Base-by-base conservation (phyloP, 92 coral and sea anemone genomes). In the Galaxea fascicularis region DNA sequence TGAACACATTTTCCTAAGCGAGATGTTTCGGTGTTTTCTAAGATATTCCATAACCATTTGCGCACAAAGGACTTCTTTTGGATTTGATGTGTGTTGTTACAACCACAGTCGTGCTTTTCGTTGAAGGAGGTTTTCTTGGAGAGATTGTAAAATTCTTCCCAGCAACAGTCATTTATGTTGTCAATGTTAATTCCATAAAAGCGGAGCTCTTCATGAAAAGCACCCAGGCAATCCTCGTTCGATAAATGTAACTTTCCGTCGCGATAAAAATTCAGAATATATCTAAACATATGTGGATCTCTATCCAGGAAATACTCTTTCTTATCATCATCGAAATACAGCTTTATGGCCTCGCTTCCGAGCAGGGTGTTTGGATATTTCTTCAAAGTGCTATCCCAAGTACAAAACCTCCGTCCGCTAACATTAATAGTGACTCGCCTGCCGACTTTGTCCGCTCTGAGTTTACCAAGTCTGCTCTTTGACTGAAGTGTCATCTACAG, bases 231-330 rank as follows among this genome's bases (percentile, higher is more conserved):
- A 39, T 94, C 98, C 31, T 95, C 99, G 56, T 86, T 65, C 29
- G 95, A 96, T 21, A 93, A 84, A 70, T 96, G 99, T 13, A 96
- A 74, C 84, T 94, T 96, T 20, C 99, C 99, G 4, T 91, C 92
- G 76, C 93, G 93, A 82, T 96, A 96, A 73, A 90, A 96, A 31
- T 95, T 93, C n/a, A 96, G 83, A 46, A 96, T 95, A 80, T 96
- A 96, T 11, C 98, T 78, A 77, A 96, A 96, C 92, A 96, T 92
- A 45, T 94, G 95, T 5, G 99, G 99, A 31, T 96, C 99, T 72
- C 99, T 82, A 63, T 96, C 98, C 53, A 96, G 83, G 54, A 96
- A 94, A 70, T 96, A 96, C 71, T 96, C 99, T 1, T 89, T 86
- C 18, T 89, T 96, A 58, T 94, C 97, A 47, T 92, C 69, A 83